phyloP scores from a whole-genome alignment of 2,888 invertebrate species.

The Dolichomitus sp. region DNA sequence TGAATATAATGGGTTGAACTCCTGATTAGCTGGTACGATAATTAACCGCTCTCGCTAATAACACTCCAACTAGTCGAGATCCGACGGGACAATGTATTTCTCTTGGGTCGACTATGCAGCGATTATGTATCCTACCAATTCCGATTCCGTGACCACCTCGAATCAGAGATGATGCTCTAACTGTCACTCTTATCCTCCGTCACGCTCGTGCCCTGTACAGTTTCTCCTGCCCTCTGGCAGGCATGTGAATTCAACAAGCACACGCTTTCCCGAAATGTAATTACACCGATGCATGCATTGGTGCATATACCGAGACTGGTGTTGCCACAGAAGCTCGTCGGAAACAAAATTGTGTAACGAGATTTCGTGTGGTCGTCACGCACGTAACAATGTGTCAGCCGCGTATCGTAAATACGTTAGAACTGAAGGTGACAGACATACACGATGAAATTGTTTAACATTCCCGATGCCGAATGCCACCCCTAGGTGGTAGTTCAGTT shows the following conservation, averaged over 20 bases:
- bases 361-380: constrained; percentile 38
- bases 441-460: constrained; percentile 47
- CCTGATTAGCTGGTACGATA: constrained; percentile 64
- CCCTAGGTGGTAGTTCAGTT: background rate
- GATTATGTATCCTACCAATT: constrained; percentile 6
- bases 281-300: constrained; percentile 3
- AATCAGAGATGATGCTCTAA: constrained; percentile 49
- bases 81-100: constrained; percentile 3
- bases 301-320: background rate
- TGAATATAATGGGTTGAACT: constrained; percentile 37
- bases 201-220: background rate
- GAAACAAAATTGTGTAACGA: constrained; percentile 58
- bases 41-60: constrained; percentile 64
- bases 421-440: constrained; percentile 5
- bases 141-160: constrained; percentile 33
- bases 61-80: constrained; percentile 4
- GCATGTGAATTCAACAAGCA: constrained; percentile 25
- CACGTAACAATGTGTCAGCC: constrained; percentile 23
- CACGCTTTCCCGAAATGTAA: constrained; percentile 36
- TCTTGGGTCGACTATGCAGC: background rate
- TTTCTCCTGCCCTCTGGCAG: constrained; percentile 5
- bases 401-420: constrained; percentile 57
- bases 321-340: constrained; percentile 51
- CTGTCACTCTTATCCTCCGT: constrained; percentile 31
- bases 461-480: constrained; percentile 5